Base-by-base conservation (phyloP, 2,888 invertebrate species). In the Drosophila borborema region DNA sequence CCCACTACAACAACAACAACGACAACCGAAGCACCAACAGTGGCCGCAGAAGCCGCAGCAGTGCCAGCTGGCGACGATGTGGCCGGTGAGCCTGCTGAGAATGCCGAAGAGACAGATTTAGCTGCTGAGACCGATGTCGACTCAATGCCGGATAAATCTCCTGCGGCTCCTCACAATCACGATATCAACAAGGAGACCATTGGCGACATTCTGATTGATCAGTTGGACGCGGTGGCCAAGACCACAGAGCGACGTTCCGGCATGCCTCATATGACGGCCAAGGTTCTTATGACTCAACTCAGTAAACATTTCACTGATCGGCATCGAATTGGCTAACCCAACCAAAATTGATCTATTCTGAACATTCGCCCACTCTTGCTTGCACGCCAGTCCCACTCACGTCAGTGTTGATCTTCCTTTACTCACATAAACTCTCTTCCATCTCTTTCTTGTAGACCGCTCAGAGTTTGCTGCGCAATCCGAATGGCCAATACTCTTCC, bases 401-500 rank as follows among this genome's bases (percentile, higher is more conserved):
- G 2, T 1, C n/a, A 3, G 43, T 10, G 34, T 12, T 18, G 16
- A 51, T 53, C 9, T 14, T 2, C 2, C 18, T 1, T 31, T 34
- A 41, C 5, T 36, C 41, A 20, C 16, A 45, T 3, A 2, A 28
- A 6, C 1, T 20, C 20, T 8, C 6, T 14, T 12, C 4, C 10
- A 23, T 46, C n/a, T 28, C 10, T 49, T 16, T 69, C 23, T 87
- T 87, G 34, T 92, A 96, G 95, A 93, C 95, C 14, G 91, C 92
- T 7, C 92, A 92, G 63, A 91, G 87, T 53, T 72, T 93, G 45
- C 73, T 93, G 43, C 91, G 94, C 1, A 95, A 94, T 83, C 92
- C 94, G 9, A 95, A 95, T 59, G 95, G 95, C 3, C 96, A 96
- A 85, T 96, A 96, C 89, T 95, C 96, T 0, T 96, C 97, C 0